Evolutionary conservation across 1,140 invertebrate species (phyloP), one percentile per base, ranked within the genome.

Genomic region (Globodera ellingtonae): DNA sequence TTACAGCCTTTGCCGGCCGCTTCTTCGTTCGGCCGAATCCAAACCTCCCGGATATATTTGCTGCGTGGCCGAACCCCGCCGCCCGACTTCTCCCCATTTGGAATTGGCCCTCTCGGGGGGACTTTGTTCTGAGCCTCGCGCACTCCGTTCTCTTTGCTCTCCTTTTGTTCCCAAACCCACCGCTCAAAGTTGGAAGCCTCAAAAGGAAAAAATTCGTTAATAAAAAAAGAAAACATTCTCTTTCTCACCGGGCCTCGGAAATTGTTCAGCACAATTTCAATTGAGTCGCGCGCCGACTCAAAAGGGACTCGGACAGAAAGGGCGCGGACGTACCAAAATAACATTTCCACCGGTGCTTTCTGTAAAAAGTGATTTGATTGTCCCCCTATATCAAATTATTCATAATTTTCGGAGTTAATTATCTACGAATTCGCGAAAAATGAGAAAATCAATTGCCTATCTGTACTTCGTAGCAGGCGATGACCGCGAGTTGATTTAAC

Each of bases 271-370:
- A 69, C 52, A 18, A 69, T 52, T 21, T 46, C 62, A 24, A 77
- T 24, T 44, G 75, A 65, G 65, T 77, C 75, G 18, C 75, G 46
- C 35, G 75, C 59, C 0, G 75, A 18, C n/a, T 77, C 69, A 46
- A 77, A 77, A 9, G 75, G 75, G 8, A 77, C 48, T 24, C 50
- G 75, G 35, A 77, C 75, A 5, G 75, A 77, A 66, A 77, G 75
- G 15, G 75, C 75, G 21, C 75, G 75, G n/a, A 77, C 69, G 48
- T 77, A 77, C 48, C 48, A 77, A 67, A 77, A 77, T 35, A 77
- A 35, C 65, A 65, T 15, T 77, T 62, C 75, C 75, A 77, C 24
- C 21, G 67, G 67, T 18, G 67, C 47, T 56, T 74, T 74, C 72
- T 74, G 35, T 65, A 24, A 77, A 69, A 21, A 35, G 35, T 35